These are phyloP conservation scores for Chrysocyon brachyurus DNA, from an alignment of 2,797 vertebrate genomes.

Conservation along the genomic window DNA sequence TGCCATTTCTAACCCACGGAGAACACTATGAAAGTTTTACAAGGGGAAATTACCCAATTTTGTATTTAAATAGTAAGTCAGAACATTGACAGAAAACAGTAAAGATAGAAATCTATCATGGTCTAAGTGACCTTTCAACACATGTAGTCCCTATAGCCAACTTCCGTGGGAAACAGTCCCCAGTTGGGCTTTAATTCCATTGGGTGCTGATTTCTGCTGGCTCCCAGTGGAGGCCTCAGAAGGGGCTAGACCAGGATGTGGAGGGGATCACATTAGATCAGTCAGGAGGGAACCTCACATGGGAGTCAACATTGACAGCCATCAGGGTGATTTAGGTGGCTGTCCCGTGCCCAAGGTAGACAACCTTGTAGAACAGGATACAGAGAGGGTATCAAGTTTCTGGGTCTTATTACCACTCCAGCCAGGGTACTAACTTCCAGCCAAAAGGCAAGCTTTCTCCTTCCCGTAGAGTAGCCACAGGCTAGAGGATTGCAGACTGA, in stretches of 20 bases:
- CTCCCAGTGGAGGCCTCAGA: not conserved
- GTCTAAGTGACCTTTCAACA: not conserved
- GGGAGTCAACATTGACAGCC: not conserved
- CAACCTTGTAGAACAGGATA: not conserved
- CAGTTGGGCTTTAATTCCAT: not conserved
- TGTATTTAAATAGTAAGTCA: not conserved
- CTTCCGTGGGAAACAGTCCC: not conserved
- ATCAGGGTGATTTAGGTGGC: not conserved
- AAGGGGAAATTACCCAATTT: not conserved
- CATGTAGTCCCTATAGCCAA: not conserved
- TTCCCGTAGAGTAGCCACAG: no score
- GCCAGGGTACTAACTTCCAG: not conserved
- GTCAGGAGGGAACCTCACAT: not conserved
- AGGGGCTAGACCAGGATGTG: not conserved
- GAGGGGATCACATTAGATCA: not conserved
- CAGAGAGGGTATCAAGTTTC: not conserved
- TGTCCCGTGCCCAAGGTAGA: not conserved
- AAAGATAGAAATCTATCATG: not conserved
- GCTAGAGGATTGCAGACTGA: no score
- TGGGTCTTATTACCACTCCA: not conserved
- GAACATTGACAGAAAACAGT: not conserved
- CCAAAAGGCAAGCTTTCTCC: not conserved
- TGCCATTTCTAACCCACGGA: no score
- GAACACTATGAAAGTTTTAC: no score
- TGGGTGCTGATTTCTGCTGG: not conserved